Conservation (phyloP, 2,113 vertebrate species). For the Tenrec ecaudatus region DNA sequence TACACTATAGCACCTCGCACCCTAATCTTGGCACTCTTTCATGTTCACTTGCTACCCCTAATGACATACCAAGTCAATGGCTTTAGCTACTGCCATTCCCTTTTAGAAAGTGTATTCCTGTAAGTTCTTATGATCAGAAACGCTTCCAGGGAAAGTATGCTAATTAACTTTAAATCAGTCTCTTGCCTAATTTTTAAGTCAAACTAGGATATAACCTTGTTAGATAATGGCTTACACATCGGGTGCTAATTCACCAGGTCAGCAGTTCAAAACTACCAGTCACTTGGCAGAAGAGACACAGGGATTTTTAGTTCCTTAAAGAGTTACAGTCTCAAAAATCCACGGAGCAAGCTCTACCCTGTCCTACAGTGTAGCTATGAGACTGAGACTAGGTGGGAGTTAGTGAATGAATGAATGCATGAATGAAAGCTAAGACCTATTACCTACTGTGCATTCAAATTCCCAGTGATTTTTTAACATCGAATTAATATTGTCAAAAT, state of each 20-base stretch:
- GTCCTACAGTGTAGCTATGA: no score
- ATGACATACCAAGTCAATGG: not conserved
- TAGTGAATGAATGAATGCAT: no score
- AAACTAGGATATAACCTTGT: not conserved
- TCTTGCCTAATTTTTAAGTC: slow-evolving; percentile 3
- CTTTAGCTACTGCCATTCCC: not conserved
- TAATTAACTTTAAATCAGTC: not conserved
- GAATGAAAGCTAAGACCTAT: not conserved
- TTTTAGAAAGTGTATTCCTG: not conserved
- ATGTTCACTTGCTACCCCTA: not conserved
- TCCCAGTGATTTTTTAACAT: not conserved
- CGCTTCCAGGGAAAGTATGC: not conserved
- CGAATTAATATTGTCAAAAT: not conserved
- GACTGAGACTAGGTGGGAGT: no score
- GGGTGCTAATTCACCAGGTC: no score
- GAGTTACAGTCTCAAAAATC: no score
- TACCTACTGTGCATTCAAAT: not conserved
- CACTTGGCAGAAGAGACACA: no score
- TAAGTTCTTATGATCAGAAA: not conserved
- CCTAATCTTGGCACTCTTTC: no score
- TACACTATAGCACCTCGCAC: no score
- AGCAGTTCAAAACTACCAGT: no score
- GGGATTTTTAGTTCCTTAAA: no score
- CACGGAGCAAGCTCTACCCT: no score
- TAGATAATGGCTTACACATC: no score